These are phyloP conservation scores for Sogatella furcifera DNA, from an alignment of 1,140 invertebrate species.

Conservation along the genomic window DNA sequence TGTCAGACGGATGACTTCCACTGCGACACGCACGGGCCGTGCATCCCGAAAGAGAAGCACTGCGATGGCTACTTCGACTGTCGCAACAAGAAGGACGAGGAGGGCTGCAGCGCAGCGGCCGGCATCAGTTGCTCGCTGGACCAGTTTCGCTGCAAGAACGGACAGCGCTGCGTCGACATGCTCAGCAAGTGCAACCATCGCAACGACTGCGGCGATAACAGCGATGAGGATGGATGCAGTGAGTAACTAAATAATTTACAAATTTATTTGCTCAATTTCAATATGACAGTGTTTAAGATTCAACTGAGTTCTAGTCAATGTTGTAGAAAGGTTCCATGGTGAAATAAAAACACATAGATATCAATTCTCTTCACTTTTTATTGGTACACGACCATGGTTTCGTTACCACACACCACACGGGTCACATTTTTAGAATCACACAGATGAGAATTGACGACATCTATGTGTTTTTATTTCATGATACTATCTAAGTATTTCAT, in stretches of 20 bases:
- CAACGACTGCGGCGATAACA: conserved; percentile 81
- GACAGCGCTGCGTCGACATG: conserved; percentile 71
- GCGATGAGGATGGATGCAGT: conserved; percentile 79
- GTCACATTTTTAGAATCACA: too few species aligned
- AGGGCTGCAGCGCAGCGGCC: conserved; percentile 47
- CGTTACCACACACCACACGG: too few species aligned
- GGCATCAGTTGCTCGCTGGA: conserved; percentile 67
- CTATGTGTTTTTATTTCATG: too few species aligned
- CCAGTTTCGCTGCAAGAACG: conserved; percentile 79
- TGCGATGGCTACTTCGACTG: conserved; percentile 87
- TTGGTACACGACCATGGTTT: too few species aligned
- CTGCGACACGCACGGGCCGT: conserved; percentile 39
- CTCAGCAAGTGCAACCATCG: conserved; percentile 76
- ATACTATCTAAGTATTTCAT: too few species aligned
- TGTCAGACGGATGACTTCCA: conserved; percentile 75
- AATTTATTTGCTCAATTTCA: too few species aligned
- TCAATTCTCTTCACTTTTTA: too few species aligned
- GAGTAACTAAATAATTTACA: conserved; percentile 37
- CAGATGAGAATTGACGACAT: too few species aligned
- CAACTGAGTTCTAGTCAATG: too few species aligned
- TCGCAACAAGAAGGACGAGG: conserved; percentile 75
- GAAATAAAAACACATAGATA: too few species aligned
- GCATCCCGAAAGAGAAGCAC: conserved; percentile 73
- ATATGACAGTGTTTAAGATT: too few species aligned
- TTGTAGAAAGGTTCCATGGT: too few species aligned